Base-by-base conservation (phyloP, 2,113 vertebrate genomes). In the Sarotherodon lohbergeri region DNA sequence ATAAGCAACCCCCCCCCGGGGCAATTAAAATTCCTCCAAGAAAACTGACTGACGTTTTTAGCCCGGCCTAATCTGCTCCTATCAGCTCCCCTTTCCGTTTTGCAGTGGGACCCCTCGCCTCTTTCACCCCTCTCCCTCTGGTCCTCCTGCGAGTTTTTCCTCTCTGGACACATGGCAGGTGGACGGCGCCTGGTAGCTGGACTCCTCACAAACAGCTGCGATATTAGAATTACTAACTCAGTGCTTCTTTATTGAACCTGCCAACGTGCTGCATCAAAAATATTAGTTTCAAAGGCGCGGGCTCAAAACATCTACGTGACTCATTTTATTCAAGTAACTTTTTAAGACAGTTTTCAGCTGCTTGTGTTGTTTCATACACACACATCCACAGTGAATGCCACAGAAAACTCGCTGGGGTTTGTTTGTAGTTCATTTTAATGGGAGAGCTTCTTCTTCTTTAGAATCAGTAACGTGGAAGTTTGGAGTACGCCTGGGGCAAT, bases 1-100 rank as follows among this genome's bases (percentile, higher is more conserved):
- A 97, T 95, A 96, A 96, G 94, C 88, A 73, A 59, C 93, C 83
- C 88, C 19, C 19, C 81, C 88, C 39, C 80, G 83, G 85, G 87
- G 88, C 94, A 95, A 96, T 96, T 96, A 96, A 96, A 95, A 96
- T 97, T 96, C 96, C 95, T 94, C 50, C 57, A 90, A 88, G 85
- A 93, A 95, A 95, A 93, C 94, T 91, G 81, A 89, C 61, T 78
- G 92, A 94, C 94, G 90, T 95, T 95, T 95, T 95, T 93, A 95
- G 94, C 92, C 39, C 86, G 83, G 82, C 63, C 85, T 90, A 93
- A 96, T 96, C 95, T 93, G 85, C 85, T 91, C 59, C 88, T 96
- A 94, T 96, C 95, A 93, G 91, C 86, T 91, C 92, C 91, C 61
- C 91, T 92, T 95, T 94, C 91, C 92, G 92, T 90, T 95, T 90